A percentile compares a stretch with the other conserved stretches of the same genome.
Conservation (phyloP, 64 coral and sea anemone genomes). For the Montipora sp. region DNA sequence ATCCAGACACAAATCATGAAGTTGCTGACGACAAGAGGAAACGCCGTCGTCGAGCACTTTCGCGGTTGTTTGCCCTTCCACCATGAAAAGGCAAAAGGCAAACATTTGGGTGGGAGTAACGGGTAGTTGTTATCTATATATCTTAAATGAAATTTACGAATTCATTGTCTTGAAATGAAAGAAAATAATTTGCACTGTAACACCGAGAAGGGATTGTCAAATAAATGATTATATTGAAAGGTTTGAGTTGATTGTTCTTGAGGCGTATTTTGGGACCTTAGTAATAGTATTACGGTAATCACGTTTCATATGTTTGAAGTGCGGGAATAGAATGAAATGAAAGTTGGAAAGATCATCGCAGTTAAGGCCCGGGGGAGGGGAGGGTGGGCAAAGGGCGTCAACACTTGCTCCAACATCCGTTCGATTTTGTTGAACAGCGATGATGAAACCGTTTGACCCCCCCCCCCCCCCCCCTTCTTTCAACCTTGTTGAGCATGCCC, state of each 20-base stretch:
- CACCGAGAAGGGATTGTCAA: background rate
- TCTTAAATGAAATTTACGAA: background rate
- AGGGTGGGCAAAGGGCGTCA: too few relatives aligned
- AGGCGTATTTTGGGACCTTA: too few relatives aligned
- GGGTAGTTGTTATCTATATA: background rate
- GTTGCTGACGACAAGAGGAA: background rate
- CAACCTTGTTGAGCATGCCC: too few relatives aligned
- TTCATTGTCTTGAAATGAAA: background rate
- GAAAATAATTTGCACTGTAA: background rate
- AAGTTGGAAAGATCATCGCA: too few relatives aligned
- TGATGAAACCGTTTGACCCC: too few relatives aligned
- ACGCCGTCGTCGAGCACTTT: background rate
- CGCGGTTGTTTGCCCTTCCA: slow-evolving; percentile 35
- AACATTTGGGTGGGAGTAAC: background rate
- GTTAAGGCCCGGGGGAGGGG: too few relatives aligned
- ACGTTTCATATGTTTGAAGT: too few relatives aligned
- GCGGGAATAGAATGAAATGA: too few relatives aligned
- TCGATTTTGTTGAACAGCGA: too few relatives aligned
- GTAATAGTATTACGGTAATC: too few relatives aligned
- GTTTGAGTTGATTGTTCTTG: background rate
- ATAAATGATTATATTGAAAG: slow-evolving; percentile 20
- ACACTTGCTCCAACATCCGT: too few relatives aligned
- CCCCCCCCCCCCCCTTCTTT: too few relatives aligned
- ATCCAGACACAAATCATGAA: background rate
- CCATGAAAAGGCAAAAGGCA: background rate